Percentiles rank a stretch among this genome's conserved stretches.
Conservation (phyloP, 2,797 vertebrate species). For the Myiotriccus ornatus region DNA sequence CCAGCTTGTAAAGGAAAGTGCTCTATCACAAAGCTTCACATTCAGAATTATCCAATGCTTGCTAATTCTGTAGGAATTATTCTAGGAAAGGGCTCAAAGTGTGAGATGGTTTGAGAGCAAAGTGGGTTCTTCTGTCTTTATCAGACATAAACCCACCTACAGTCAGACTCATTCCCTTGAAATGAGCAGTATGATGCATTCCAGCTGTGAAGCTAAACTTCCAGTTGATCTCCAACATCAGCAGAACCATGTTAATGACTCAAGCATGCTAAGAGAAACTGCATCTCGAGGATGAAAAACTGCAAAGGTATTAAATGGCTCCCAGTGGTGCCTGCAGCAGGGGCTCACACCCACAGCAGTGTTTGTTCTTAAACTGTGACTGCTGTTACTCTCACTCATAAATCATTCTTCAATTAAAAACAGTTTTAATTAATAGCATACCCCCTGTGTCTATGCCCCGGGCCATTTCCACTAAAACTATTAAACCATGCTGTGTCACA, state of each 20-base stretch:
- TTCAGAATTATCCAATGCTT: not conserved
- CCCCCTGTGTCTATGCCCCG: not conserved
- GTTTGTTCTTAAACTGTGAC: not conserved
- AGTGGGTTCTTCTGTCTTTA: not conserved
- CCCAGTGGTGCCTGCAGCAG: not conserved
- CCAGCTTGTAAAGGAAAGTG: not conserved
- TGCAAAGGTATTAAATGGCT: not conserved
- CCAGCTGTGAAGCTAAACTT: not conserved
- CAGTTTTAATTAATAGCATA: constrained; percentile 29
- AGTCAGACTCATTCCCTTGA: not conserved
- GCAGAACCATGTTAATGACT: not conserved
- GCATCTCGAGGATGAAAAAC: not conserved
- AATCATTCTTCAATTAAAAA: constrained; percentile 5
- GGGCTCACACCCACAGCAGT: not conserved
- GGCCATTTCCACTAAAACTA: not conserved
- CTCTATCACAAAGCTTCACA: not conserved
- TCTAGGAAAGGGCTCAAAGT: not conserved
- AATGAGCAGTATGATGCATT: not conserved
- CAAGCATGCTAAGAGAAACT: not conserved
- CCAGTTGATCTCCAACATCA: not conserved
- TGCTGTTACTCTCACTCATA: not conserved
- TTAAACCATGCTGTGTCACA: not conserved
- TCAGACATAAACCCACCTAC: not conserved
- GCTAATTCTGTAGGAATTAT: not conserved
- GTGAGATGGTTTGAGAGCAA: not conserved